A percentile compares a stretch with the other conserved stretches of the same genome.
Conservation (phyloP, 1,140 invertebrate species). For the Anagrus nilaparvatae region DNA sequence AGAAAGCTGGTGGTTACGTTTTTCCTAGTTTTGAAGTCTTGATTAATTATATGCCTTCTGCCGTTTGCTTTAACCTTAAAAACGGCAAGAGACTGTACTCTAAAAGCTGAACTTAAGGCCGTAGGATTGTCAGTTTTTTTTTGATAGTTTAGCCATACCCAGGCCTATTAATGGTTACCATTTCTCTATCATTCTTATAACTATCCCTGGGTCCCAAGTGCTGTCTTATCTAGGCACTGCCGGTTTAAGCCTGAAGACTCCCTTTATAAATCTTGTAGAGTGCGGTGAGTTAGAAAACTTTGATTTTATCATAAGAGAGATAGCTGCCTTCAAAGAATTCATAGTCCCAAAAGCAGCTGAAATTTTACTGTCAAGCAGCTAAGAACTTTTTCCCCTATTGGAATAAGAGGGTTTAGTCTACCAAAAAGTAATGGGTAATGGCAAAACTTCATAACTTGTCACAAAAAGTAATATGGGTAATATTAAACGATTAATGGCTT, state of each 20-base stretch:
- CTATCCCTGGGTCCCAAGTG: slow-evolving; percentile 18
- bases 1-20: slow-evolving; percentile 1
- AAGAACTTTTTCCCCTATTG: slow-evolving; percentile 12
- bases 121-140: slow-evolving; percentile 13
- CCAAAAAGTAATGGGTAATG: too few species aligned
- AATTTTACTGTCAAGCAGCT: slow-evolving; percentile 17
- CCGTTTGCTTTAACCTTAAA: slow-evolving; percentile 12
- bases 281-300: slow-evolving; percentile 7
- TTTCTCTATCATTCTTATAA: slow-evolving; percentile 13
- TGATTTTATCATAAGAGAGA: slow-evolving; percentile 13
- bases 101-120: slow-evolving; percentile 14
- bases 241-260: slow-evolving; percentile 16
- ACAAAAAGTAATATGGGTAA: too few species aligned
- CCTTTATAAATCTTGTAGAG: slow-evolving; percentile 15
- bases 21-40: slow-evolving; percentile 13
- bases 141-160: slow-evolving; percentile 4
- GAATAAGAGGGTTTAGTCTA: slow-evolving; percentile 16
- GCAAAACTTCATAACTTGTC: too few species aligned
- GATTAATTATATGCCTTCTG: slow-evolving; percentile 8
- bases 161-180: slow-evolving; percentile 9
- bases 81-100: slow-evolving; percentile 16
- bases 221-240: slow-evolving; percentile 17
- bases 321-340: slow-evolving; percentile 16
- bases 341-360: slow-evolving; percentile 18
- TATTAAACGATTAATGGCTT: too few species aligned